These are phyloP conservation scores for Budorcas taxicolor DNA, from an alignment of 2,113 vertebrate species.

Conservation along the genomic window DNA sequence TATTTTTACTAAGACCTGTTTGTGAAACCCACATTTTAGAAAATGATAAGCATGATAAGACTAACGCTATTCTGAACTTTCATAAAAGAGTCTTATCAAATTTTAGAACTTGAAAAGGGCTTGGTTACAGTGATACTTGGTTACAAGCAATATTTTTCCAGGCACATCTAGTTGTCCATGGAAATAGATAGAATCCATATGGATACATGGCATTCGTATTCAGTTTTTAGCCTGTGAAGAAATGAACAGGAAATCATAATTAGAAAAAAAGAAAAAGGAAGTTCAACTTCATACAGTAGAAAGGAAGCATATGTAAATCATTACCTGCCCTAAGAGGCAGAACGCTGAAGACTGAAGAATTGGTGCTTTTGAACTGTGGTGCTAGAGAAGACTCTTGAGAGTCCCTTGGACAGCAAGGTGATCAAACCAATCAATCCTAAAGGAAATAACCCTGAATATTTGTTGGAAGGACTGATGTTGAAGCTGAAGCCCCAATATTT, in stretches of 20 bases:
- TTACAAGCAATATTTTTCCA: background rate
- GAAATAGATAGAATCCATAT: background rate
- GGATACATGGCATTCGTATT: background rate
- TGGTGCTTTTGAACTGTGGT: background rate
- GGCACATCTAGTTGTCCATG: background rate
- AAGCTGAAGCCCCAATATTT: background rate
- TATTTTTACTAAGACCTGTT: background rate
- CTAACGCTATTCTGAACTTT: background rate
- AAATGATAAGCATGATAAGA: background rate
- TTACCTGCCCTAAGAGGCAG: background rate
- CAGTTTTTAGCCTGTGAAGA: conserved; percentile 46
- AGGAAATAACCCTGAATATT: background rate
- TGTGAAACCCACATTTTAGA: background rate
- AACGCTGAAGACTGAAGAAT: background rate
- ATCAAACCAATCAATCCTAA: background rate
- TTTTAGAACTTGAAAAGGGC: background rate
- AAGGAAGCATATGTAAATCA: background rate
- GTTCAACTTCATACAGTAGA: background rate
- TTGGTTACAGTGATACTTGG: background rate
- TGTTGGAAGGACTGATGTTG: background rate
- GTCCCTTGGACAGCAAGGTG: background rate
- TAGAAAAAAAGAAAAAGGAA: background rate
- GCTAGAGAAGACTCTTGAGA: background rate
- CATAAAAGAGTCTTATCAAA: background rate
- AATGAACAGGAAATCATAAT: background rate